phyloP scores from a whole-genome alignment of 2,113 vertebrate genomes.

The Charadrius vociferus region DNA sequence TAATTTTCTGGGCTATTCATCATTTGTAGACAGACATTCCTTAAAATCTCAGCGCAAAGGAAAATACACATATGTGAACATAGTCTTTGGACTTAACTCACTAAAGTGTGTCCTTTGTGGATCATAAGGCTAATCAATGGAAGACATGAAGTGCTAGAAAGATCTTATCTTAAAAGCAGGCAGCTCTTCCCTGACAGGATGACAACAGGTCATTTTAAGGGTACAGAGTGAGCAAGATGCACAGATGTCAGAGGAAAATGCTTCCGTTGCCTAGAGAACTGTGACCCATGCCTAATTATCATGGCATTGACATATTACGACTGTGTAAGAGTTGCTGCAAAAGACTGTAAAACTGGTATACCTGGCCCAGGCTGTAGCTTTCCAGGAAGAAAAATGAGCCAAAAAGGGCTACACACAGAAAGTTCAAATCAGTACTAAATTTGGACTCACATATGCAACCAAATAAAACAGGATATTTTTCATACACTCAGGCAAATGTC shows the following conservation, averaged over 20 bases:
- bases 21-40: not conserved
- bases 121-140: not conserved
- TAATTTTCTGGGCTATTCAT: not conserved
- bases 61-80: not conserved
- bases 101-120: not conserved
- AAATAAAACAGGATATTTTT: not conserved
- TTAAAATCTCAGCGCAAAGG: not conserved
- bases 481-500: conserved; percentile 12
- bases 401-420: not conserved
- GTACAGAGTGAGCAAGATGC: not conserved
- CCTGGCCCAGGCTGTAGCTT: not conserved
- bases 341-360: not conserved
- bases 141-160: not conserved
- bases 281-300: not conserved
- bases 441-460: not conserved
- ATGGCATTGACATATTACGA: not conserved
- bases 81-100: not conserved
- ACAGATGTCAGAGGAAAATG: not conserved
- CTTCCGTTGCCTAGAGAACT: not conserved
- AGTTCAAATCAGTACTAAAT: conserved; percentile 14
- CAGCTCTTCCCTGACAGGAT: not conserved
- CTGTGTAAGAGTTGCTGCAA: not conserved
- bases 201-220: not conserved
- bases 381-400: not conserved
- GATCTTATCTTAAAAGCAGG: not conserved